Base-by-base conservation (phyloP, 1,140 invertebrate genomes). In the Euwallacea fornicatus region DNA sequence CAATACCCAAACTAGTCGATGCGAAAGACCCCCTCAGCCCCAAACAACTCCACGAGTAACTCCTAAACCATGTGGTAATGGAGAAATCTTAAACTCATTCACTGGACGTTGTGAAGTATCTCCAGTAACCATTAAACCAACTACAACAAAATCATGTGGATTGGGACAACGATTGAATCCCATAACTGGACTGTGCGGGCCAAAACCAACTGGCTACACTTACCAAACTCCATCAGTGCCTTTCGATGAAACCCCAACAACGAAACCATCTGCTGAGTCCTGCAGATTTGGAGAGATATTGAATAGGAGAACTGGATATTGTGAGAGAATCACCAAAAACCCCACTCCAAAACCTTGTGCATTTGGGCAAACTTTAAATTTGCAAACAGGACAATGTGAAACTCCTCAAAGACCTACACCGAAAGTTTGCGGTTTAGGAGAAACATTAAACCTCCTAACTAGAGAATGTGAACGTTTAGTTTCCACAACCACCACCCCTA, bases 141-240 rank as follows among this genome's bases (percentile, higher is more conserved):
- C 67, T 33, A 61, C 42, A n/a, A 8, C 58, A 47, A 69, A 10
- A 42, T 44, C 42, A 11, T 68, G 66, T 60, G 66, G 42, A 43
- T 47, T 46, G 21, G 43, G 56, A 15, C 43, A 60, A 53, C 42
- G 43, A 15, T 60, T 60, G n/a, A 59, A 68, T 15, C 8, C 13
- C 0, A 54, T n/a, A 2, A 68, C 66, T 44, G 43, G 50, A 10
- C 9, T 13, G 15, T 68, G 66, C 15, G 66, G 60, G 7, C 33
- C 59, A 8, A 33, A 50, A 8, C 43, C 54, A 41, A 46, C 15
- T 13, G 56, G 56, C 7, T 65, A 64, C 16, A 66, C 43, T 2
- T 66, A 72, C 16, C 64, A 63, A 8, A 72, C 54, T 42, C 61
- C 62, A 21, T 66, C 70, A 7, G 62, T 71, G n/a, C 50, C 50